phyloP scores from a whole-genome alignment of 2,888 invertebrate species.

The Orthosia gracilis region DNA sequence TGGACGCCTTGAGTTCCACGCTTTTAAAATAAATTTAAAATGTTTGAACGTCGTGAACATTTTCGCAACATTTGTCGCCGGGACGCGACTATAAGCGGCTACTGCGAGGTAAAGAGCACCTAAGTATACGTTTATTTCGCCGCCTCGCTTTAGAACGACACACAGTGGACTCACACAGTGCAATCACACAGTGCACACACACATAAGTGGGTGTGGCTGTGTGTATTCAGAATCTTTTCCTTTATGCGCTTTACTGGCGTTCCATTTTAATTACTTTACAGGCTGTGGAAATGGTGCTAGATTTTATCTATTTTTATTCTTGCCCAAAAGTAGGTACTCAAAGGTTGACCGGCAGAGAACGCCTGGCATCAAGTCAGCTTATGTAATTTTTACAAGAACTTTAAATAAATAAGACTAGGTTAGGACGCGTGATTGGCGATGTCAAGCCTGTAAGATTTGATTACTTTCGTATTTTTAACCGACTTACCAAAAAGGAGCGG shows the following conservation, averaged over 20 bases:
- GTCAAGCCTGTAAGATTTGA: too few relatives aligned
- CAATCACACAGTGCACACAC: background rate
- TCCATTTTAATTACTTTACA: conserved; percentile 30
- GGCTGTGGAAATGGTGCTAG: background rate
- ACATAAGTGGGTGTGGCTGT: background rate
- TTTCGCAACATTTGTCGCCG: conserved; percentile 30
- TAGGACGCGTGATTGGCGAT: too few relatives aligned
- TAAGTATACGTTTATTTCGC: conserved; percentile 44
- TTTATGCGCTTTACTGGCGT: background rate
- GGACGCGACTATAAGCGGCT: conserved; percentile 22
- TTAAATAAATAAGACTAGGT: too few relatives aligned
- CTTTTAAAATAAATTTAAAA: conserved; percentile 14
- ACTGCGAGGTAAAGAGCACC: conserved; percentile 15
- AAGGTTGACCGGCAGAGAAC: too few relatives aligned
- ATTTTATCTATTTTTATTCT: background rate
- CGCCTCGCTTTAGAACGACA: background rate
- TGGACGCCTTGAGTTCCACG: background rate
- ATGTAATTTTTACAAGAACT: too few relatives aligned
- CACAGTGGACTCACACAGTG: background rate
- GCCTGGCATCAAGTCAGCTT: too few relatives aligned
- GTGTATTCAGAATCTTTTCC: background rate
- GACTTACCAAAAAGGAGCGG: too few relatives aligned
- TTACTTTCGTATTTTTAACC: too few relatives aligned
- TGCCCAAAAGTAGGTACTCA: background rate
- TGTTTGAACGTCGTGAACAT: conserved; percentile 2